Evolutionary conservation across 2,797 vertebrate species (phyloP), one percentile per base, ranked within the genome.

Genomic region (Argentina silus): DNA sequence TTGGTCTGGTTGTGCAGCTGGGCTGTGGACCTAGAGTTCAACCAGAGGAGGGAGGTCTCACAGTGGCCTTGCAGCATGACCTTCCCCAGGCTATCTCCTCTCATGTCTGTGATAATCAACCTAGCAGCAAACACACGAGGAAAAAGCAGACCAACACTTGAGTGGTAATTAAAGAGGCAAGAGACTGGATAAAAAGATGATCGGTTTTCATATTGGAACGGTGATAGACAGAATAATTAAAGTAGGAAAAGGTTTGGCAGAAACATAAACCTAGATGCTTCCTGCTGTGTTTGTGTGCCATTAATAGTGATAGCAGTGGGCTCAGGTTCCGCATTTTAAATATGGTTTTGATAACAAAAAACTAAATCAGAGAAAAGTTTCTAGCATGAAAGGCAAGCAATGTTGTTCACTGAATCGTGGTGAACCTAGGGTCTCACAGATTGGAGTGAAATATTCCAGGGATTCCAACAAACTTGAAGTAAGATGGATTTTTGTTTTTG

Each of bases 11-110:
- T 81, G 73, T 79, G 76, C 77, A 83, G 73, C 78, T 67, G 81
- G 79, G 81, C 67, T 72, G 85, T 81, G 83, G 81, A 70, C 82
- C 71, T 82, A 84, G 86, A 87, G 27, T 36, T 36, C 27, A 36
- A 36, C 27, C 81, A 87, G 78, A 78, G 50, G 17, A 57, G 55
- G 55, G 23, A n/a, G 44, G 65, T 75, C 84, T 87, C 81, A 83
- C 74, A 85, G 69, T 64, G 53, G 76, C 73, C 74, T 81, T 80
- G 69, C 75, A 53, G 7, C 72, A 75, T 69, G 73, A 69, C 45
- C 53, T 73, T 82, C 77, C 80, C 72, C 72, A 23, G 78, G 82
- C 81, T 1, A 7, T 62, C 60, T 78, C 21, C 50, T 82, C 82
- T 78, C 55, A 71, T 71, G 78, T 88, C 81, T 70, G 72, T 23